Evolutionary conservation across 2,888 invertebrate genomes (phyloP).

Genomic region (Acleris literana): DNA sequence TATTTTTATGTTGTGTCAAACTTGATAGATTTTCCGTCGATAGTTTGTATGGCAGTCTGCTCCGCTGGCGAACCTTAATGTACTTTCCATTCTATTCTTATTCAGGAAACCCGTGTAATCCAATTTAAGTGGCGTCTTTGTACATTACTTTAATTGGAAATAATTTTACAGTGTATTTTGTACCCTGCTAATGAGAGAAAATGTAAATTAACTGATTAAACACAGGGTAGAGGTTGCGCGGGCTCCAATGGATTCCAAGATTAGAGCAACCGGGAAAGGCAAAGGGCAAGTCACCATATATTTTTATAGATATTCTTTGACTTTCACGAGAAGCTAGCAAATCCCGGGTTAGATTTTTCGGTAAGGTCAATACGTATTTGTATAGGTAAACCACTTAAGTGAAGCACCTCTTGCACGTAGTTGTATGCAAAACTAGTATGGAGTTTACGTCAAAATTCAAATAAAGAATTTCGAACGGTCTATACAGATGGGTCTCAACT

Average conservation of each 20-base stretch:
- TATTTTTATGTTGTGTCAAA: no score
- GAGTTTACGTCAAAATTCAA: no score
- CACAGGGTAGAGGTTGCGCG: neutral
- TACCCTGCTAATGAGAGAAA: neutral
- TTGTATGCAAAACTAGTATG: no score
- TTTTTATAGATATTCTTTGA: no score
- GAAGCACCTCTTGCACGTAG: no score
- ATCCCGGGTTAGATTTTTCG: no score
- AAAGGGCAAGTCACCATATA: no score
- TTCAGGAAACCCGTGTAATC: slow-evolving; percentile 9
- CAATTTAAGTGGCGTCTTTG: slow-evolving; percentile 7
- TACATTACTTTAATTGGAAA: slow-evolving; percentile 3
- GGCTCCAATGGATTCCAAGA: neutral
- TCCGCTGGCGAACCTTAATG: neutral
- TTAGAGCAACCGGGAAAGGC: neutral
- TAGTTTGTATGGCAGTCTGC: neutral
- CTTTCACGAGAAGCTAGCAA: no score
- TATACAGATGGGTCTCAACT: no score
- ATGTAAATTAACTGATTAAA: slow-evolving; percentile 6
- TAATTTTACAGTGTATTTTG: slow-evolving; percentile 6
- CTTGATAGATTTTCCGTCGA: neutral
- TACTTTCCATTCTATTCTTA: slow-evolving; percentile 4
- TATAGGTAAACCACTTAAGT: no score
- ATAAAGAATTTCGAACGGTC: no score
- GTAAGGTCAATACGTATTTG: no score